phyloP scores from a whole-genome alignment of 1,140 invertebrate genomes.

The Acromyrmex heyeri region DNA sequence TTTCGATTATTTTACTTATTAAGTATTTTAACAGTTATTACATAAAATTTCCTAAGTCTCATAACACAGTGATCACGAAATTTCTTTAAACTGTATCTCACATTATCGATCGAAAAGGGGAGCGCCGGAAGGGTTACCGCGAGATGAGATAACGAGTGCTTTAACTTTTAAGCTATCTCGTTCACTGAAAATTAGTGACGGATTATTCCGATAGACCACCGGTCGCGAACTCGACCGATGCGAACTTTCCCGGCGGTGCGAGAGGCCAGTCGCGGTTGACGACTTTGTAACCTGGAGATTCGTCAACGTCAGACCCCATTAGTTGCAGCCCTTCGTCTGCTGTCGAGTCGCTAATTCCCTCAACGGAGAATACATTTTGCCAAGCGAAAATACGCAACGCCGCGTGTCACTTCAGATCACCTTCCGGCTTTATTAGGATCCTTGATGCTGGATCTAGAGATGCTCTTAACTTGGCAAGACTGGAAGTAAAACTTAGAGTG shows the following conservation, averaged over 20 bases:
- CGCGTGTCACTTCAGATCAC: slow-evolving; percentile 18
- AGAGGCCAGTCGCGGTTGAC: slow-evolving; percentile 74
- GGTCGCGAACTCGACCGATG: slow-evolving; percentile 69
- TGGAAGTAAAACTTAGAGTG: neutral
- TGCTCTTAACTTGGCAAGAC: neutral
- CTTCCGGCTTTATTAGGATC: slow-evolving; percentile 48
- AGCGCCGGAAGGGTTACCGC: neutral
- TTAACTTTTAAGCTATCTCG: slow-evolving; percentile 36
- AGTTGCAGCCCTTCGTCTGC: slow-evolving; percentile 75
- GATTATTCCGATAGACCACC: slow-evolving; percentile 67
- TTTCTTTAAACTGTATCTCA: neutral
- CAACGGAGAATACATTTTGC: slow-evolving; percentile 37
- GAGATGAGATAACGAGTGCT: slow-evolving; percentile 9
- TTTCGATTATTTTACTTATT: neutral
- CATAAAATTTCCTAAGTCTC: neutral
- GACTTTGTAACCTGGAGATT: slow-evolving; percentile 81
- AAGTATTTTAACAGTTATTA: neutral
- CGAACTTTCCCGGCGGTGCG: slow-evolving; percentile 50
- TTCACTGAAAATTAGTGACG: slow-evolving; percentile 64
- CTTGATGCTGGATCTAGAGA: slow-evolving; percentile 3
- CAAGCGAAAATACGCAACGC: neutral
- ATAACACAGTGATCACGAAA: neutral
- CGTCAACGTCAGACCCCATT: slow-evolving; percentile 83
- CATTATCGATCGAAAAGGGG: neutral
- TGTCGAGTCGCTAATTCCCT: slow-evolving; percentile 78